Conservation (phyloP, 2,888 invertebrate species). For the Rotaria socialis region DNA sequence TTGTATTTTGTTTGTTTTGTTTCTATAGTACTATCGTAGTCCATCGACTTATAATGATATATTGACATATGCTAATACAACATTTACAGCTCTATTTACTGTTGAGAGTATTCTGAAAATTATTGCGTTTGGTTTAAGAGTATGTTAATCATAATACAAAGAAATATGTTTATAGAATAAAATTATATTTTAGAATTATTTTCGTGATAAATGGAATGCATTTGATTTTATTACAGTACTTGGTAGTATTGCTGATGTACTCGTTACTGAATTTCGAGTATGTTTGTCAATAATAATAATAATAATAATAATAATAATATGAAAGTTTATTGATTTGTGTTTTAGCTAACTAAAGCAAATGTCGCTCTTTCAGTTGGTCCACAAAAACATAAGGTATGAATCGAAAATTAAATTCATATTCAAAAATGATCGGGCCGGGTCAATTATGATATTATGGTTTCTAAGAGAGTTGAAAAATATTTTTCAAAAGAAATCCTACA, state of each 20-base stretch:
- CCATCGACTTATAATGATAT: slow-evolving; percentile 62
- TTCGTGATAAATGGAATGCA: slow-evolving; percentile 99
- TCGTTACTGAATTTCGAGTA: slow-evolving; percentile 95
- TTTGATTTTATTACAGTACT: slow-evolving; percentile 99
- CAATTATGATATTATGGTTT: too few relatives aligned
- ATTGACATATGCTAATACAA: slow-evolving; percentile 94
- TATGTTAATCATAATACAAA: slow-evolving; percentile 57
- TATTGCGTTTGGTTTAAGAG: slow-evolving; percentile 98
- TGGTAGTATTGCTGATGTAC: slow-evolving; percentile 97
- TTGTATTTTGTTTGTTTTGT: neutral
- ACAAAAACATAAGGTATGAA: slow-evolving; percentile 16
- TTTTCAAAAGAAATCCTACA: too few relatives aligned
- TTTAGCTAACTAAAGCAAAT: neutral
- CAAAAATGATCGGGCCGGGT: too few relatives aligned
- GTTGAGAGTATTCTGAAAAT: slow-evolving; percentile 99
- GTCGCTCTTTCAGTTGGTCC: neutral
- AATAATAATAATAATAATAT: too few relatives aligned
- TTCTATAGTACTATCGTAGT: slow-evolving; percentile 41
- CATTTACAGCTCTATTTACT: slow-evolving; percentile 98
- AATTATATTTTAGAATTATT: slow-evolving; percentile 78
- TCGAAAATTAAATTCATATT: too few relatives aligned
- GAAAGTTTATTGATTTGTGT: neutral
- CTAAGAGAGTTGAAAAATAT: too few relatives aligned
- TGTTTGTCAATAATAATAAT: slow-evolving; percentile 52
- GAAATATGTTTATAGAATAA: neutral